Evolutionary conservation across 2,113 vertebrate species (phyloP), one percentile per base, ranked within the genome.

Genomic region (Cepphus grylle): DNA sequence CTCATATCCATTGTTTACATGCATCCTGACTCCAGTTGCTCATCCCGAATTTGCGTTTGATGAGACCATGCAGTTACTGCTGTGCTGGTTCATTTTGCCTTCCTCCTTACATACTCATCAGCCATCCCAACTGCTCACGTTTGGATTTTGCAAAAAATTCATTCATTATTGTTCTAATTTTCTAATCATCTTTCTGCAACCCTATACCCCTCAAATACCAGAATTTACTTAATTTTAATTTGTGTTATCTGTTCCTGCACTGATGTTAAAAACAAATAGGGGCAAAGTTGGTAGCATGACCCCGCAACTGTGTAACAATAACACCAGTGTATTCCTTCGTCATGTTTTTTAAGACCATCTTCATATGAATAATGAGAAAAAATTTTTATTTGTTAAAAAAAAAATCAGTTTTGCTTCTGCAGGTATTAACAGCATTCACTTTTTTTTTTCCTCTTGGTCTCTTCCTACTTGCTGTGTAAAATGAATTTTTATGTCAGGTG

Each of bases 381-480:
- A 83, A 23, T 1, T 78, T 70, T 95, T 91, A 43, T 91, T 86
- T 94, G 58, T 96, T 26, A 94, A 94, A 47, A 47, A 47, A 47
- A 45, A 94, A 81, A 67, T 45, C 32, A 78, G 62, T 69, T 96
- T 95, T 96, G 34, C 70, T 91, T 96, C 91, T 97, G 91, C 86
- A 92, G 91, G 45, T 94, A 77, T 95, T 96, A 88, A 89, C 83
- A 67, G 61, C 43, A 55, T 90, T 88, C 23, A 77, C 40, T 80
- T 59, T 74, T 69, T 40, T 36, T 36, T 43, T 34, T 90, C 15
- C 36, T 88, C 65, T 91, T 4, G 26, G 8, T 95, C 86, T 95
- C 80, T 96, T 97, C 70, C 81, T 87, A 65, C 73, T 95, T 94
- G 77, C 83, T 97, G 25, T 96, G 53, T 96, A 85, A 92, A 96